Conservation (phyloP, 2,113 vertebrate species). For the Numenius arquata region DNA sequence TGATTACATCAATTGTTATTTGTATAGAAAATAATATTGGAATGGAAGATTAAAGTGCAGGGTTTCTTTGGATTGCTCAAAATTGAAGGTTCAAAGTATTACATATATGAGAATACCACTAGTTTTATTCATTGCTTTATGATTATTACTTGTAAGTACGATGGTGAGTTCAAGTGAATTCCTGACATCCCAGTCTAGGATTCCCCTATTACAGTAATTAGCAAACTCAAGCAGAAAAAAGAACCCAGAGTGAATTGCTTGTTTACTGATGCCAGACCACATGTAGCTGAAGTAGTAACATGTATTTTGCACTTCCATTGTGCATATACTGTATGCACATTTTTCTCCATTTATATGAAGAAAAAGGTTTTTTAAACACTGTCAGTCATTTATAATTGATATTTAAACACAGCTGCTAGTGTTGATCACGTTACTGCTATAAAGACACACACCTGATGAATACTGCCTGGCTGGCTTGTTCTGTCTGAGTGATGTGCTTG, state of each 20-base stretch:
- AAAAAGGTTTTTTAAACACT: not conserved
- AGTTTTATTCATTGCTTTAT: not conserved
- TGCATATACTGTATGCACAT: not conserved
- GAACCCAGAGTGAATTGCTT: not conserved
- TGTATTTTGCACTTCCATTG: not conserved
- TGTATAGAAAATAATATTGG: not conserved
- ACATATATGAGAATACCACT: not conserved
- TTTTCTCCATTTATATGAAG: not conserved
- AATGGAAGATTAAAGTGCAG: not conserved
- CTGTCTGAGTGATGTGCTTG: not conserved
- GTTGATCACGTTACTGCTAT: not conserved
- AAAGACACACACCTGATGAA: not conserved
- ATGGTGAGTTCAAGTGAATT: not conserved
- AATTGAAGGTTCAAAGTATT: not conserved
- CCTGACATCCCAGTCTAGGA: not conserved
- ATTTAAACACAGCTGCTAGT: not conserved
- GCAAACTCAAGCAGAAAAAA: not conserved
- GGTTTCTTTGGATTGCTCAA: not conserved
- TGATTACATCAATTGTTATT: not conserved
- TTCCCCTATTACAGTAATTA: not conserved
- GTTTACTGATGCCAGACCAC: not conserved
- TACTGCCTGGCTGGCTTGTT: not conserved
- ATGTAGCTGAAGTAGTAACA: not conserved
- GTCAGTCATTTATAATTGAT: not conserved
- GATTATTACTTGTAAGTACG: not conserved